These are phyloP conservation scores for Bombus haemorrhoidalis DNA, from an alignment of 1,140 invertebrate genomes.

Conservation along the genomic window DNA sequence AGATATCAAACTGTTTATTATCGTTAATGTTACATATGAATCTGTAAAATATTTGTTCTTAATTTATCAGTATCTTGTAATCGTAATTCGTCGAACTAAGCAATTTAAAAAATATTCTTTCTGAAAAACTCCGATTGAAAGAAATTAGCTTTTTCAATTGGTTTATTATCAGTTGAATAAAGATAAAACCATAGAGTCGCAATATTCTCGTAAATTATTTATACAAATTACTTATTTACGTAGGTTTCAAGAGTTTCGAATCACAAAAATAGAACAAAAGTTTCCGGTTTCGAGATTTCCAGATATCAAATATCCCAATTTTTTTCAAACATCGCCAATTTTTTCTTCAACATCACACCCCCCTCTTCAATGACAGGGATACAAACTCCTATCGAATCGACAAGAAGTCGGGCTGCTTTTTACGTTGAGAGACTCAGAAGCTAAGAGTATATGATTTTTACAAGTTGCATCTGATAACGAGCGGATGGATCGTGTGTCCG, in stretches of 20 bases:
- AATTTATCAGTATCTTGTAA: too few species aligned
- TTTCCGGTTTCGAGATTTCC: not conserved
- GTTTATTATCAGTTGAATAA: too few species aligned
- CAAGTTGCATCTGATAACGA: conserved; percentile 59
- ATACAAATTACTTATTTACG: not conserved
- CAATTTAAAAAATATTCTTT: too few species aligned
- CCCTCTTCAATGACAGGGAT: not conserved
- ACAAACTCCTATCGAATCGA: not conserved
- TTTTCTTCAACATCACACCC: not conserved
- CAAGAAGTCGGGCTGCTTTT: not conserved
- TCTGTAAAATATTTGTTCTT: too few species aligned
- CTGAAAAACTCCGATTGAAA: too few species aligned
- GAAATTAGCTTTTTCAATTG: too few species aligned
- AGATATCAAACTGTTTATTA: too few species aligned
- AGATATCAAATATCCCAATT: not conserved
- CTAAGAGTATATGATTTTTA: conserved; percentile 35
- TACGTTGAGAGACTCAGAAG: not conserved
- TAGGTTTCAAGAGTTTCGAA: not conserved
- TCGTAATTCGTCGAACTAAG: too few species aligned
- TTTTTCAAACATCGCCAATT: too few species aligned
- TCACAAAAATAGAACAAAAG: not conserved
- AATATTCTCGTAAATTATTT: too few species aligned
- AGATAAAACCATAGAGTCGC: too few species aligned
- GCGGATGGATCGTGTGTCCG: conserved; percentile 50
- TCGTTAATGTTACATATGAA: too few species aligned